Evolutionary conservation across 1,140 invertebrate genomes (phyloP), one percentile per base, ranked within the genome.

Genomic region (Sinella curviseta): DNA sequence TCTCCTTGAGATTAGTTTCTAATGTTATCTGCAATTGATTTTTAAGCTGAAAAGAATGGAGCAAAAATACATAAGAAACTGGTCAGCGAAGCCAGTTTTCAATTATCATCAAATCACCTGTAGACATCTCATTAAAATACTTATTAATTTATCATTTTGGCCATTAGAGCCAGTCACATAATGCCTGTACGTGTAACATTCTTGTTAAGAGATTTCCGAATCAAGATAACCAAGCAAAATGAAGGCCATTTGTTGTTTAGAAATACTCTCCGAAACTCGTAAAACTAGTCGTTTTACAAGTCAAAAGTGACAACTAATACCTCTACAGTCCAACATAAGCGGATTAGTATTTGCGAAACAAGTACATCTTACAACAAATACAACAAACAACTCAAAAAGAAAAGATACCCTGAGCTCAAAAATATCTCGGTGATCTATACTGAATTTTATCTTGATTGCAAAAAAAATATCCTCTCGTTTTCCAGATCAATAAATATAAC

Each of bases 101-200:
- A 60, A 60, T 60, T 60, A 60, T 60, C 55, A 60, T 60, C 26
- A 70, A 70, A 70, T 70, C 65, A 70, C 65, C 31, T 70, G 65
- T 70, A 70, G 65, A 70, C 65, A 70, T 70, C 65, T 70, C 26
- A 70, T 70, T 70, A 70, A 70, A 70, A 70, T 70, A 33, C 65
- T 70, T 70, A 70, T 70, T 70, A 70, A 70, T 70, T 31, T 33
- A 70, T 70, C 65, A 70, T 70, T 70, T 70, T 70, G 28, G n/a
- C 3, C 31, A 70, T 70, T 70, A 70, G 28, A 70, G 65, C 65
- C 28, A n/a, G 65, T 70, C 65, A 70, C 65, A 70, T 70, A 8
- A 14, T 12, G 28, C 14, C 12, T 70, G 31, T 33, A n/a, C n/a
- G 26, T 70, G 31, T 70, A 70, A 30, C 26, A 70, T 31, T 70